Evolutionary conservation across 2,797 vertebrate genomes (phyloP).

Genomic region (Rousettus madagascariensis): DNA sequence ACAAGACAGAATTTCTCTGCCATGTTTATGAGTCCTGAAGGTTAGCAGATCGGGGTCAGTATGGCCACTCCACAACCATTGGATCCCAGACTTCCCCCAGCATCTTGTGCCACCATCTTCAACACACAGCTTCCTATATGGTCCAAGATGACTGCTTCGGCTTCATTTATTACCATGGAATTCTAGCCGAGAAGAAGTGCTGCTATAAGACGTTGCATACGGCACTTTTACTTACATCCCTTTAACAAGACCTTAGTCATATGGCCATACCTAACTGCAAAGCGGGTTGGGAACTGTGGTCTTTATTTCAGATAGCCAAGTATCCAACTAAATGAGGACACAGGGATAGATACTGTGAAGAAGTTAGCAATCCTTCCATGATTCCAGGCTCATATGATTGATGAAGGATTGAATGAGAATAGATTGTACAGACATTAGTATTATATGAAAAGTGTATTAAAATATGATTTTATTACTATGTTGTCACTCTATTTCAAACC

Average conservation of each 20-base stretch:
- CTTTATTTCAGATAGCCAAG: neutral
- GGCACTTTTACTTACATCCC: neutral
- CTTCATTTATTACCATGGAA: neutral
- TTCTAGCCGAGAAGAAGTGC: neutral
- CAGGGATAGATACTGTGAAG: neutral
- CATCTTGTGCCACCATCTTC: neutral
- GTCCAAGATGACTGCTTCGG: neutral
- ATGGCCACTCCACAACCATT: neutral
- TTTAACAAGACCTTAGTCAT: neutral
- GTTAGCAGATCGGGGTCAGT: neutral
- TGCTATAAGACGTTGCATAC: neutral
- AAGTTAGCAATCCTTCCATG: neutral
- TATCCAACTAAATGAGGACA: neutral
- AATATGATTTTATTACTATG: neutral
- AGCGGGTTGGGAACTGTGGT: neutral
- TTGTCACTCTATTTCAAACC: neutral
- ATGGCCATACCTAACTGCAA: neutral
- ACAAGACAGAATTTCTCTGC: neutral
- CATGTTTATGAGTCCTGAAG: neutral
- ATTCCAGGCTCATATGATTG: neutral
- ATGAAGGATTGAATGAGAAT: neutral
- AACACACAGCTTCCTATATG: neutral
- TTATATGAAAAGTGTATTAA: neutral
- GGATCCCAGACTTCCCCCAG: neutral
- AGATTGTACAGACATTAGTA: neutral